Conservation (phyloP, 2,113 vertebrate genomes). For the Ochotona curzoniae region DNA sequence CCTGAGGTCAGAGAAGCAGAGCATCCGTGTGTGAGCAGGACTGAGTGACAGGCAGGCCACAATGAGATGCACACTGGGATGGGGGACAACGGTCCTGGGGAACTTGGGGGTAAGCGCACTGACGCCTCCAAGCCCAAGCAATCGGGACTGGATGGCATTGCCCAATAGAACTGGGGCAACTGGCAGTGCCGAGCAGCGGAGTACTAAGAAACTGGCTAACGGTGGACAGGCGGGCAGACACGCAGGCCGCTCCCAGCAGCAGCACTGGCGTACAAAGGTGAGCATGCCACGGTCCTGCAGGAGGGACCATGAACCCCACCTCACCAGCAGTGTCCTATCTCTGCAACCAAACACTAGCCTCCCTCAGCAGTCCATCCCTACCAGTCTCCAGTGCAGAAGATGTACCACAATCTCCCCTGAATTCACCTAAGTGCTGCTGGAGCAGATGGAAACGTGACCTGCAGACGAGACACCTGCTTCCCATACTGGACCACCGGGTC, state of each 20-base stretch:
- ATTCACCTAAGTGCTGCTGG: not conserved
- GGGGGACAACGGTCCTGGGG: too few relatives aligned
- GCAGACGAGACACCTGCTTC: too few relatives aligned
- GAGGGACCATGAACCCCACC: fast-evolving
- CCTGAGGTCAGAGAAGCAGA: not conserved
- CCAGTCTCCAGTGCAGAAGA: not conserved
- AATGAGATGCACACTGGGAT: not conserved
- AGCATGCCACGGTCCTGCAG: too few relatives aligned
- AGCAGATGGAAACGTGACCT: too few relatives aligned
- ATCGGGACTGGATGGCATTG: not conserved
- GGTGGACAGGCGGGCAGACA: too few relatives aligned
- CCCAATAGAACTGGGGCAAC: not conserved
- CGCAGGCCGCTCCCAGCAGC: not conserved
- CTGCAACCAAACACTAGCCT: not conserved
- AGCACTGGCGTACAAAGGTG: not conserved
- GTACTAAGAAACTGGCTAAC: not conserved
- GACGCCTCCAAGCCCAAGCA: not conserved
- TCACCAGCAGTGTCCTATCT: not conserved
- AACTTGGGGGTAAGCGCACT: not conserved
- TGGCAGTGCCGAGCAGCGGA: not conserved
- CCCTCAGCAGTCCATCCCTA: not conserved
- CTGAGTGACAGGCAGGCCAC: not conserved
- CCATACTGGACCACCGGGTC: too few relatives aligned
- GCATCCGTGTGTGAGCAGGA: not conserved
- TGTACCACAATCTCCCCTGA: not conserved